phyloP scores from a whole-genome alignment of 2,113 vertebrate species.

The Hippocampus guttulatus region DNA sequence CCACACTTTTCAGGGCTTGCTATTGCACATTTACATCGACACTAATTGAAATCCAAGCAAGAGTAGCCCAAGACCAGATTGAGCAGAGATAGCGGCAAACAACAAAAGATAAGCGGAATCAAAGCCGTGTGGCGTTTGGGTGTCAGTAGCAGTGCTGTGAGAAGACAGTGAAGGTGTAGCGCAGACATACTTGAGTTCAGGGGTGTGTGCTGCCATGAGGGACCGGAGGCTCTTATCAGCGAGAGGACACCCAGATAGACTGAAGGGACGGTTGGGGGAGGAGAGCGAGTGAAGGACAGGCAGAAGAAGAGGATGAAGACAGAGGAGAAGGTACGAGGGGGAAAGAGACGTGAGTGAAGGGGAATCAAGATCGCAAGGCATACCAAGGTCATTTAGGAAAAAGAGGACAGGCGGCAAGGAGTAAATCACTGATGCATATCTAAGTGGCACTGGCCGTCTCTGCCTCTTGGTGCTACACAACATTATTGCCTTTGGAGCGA shows the following conservation, averaged over 20 bases:
- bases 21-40: conserved; percentile 26
- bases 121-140: conserved; percentile 14
- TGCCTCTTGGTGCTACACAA: conserved; percentile 35
- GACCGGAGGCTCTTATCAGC: conserved; percentile 99
- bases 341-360: conserved; percentile 61
- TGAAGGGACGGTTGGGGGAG: conserved; percentile 70
- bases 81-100: conserved; percentile 38
- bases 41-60: conserved; percentile 31
- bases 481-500: conserved; percentile 44
- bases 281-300: conserved; percentile 60
- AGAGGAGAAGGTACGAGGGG: conserved; percentile 22
- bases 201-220: conserved; percentile 99
- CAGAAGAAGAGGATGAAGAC: conserved; percentile 30
- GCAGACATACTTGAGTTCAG: conserved; percentile 99
- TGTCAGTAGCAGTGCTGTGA: conserved; percentile 45
- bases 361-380: conserved; percentile 65
- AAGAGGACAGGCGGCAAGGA: conserved; percentile 57
- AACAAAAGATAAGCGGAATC: conserved; percentile 31
- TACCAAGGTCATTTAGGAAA: conserved; percentile 63
- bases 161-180: conserved; percentile 65
- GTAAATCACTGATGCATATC: conserved; percentile 57
- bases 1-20: conserved; percentile 4
- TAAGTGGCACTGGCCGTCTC: conserved; percentile 42
- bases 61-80: conserved; percentile 11
- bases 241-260: conserved; percentile 99